Evolutionary conservation across 2,113 vertebrate species (phyloP), one percentile per base, ranked within the genome.

Genomic region (Sminthopsis crassicaudata): DNA sequence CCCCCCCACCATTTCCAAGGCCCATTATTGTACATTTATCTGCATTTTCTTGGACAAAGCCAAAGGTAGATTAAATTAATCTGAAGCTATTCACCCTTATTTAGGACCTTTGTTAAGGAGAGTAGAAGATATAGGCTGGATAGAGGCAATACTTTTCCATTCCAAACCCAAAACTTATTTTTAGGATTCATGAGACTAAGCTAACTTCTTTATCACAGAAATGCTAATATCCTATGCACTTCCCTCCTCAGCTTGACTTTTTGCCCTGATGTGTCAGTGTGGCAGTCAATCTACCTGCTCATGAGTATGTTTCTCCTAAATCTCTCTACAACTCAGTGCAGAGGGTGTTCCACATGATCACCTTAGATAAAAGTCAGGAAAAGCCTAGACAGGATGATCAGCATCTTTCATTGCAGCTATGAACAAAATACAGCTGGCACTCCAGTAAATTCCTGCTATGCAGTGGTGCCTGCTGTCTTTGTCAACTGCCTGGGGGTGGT

Each of bases 381-480:
- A 84, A 84, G n/a, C n/a, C 67, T 42, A 76, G 67, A 84, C 67
- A 84, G 67, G n/a, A 84, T 84, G 67, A 95, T 51, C 84, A 95
- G 96, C 94, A 94, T 97, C 93, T 96, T 97, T 97, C 95, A 97
- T 96, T 96, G 60, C 53, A 95, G 76, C 0, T n/a, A 96, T 90
- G 95, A 96, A 94, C 53, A 96, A 96, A 96, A 96, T 97, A 96
- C 93, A 97, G 96, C 95, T 97, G 97, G 91, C 91, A 55, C 54
- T 96, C 93, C 95, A 92, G 94, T 96, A 91, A 95, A 90, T 97
- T 96, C 91, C 93, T 90, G 89, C 88, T 88, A 95, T 93, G 95
- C 91, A 91, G 95, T 91, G 95, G 93, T 94, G 76, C 96, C 89
- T 97, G 89, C 95, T 97, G 95, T 97, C 96, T 95, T 36, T 96